Conservation (phyloP, 2,888 invertebrate species). For the Osmoderma eremita region DNA sequence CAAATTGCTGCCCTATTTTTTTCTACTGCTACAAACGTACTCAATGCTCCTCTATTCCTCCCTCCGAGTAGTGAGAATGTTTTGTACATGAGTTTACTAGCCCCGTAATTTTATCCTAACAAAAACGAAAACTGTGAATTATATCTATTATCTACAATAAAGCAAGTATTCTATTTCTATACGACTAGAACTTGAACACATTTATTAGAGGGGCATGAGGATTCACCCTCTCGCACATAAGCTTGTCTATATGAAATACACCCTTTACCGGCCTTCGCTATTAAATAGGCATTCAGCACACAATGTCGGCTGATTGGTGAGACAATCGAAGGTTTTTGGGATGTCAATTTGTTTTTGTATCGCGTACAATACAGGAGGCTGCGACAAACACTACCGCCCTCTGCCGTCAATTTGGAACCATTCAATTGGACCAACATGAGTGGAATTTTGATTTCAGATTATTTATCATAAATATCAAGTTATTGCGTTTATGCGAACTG, state of each 20-base stretch:
- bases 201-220: slow-evolving; percentile 30
- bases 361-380: slow-evolving; percentile 60
- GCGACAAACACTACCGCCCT: slow-evolving; percentile 60
- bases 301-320: slow-evolving; percentile 64
- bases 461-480: slow-evolving; percentile 58
- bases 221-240: slow-evolving; percentile 40
- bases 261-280: slow-evolving; percentile 57
- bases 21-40: too few relatives aligned
- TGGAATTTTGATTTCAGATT: slow-evolving; percentile 62
- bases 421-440: slow-evolving; percentile 60
- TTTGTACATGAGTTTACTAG: too few relatives aligned
- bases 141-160: too few relatives aligned
- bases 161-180: too few relatives aligned
- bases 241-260: slow-evolving; percentile 50
- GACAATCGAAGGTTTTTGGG: slow-evolving; percentile 64
- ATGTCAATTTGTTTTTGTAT: slow-evolving; percentile 65
- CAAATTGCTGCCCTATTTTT: too few relatives aligned
- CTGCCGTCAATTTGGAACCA: slow-evolving; percentile 62
- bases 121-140: too few relatives aligned
- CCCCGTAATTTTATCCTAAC: too few relatives aligned
- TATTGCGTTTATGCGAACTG: slow-evolving; percentile 50
- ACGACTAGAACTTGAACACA: slow-evolving; percentile 22
- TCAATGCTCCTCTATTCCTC: too few relatives aligned
- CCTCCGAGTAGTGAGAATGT: too few relatives aligned
- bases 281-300: slow-evolving; percentile 62